A percentile compares a stretch with the other conserved stretches of the same genome.
Conservation (phyloP, 1,140 invertebrate species). For the Triops longicaudatus region DNA sequence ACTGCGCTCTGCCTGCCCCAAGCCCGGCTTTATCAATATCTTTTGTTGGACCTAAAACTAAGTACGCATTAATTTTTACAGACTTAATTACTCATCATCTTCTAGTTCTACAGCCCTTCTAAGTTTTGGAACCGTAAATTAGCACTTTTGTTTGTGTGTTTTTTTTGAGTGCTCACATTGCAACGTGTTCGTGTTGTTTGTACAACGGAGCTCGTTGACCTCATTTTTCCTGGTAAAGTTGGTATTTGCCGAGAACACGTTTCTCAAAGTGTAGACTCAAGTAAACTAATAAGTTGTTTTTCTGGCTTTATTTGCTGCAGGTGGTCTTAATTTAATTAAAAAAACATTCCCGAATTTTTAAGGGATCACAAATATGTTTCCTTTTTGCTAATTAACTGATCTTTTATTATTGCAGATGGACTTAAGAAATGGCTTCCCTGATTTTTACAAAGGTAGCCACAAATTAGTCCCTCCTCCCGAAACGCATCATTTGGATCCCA, state of each 20-base stretch:
- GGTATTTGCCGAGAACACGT: too few relatives aligned
- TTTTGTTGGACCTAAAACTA: background rate
- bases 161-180: too few relatives aligned
- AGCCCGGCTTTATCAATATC: background rate
- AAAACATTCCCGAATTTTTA: background rate
- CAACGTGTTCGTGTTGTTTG: background rate
- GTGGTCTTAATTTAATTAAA: too few relatives aligned
- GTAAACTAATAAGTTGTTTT: too few relatives aligned
- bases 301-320: background rate
- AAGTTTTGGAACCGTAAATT: background rate
- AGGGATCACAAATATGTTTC: background rate
- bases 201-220: background rate
- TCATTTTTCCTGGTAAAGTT: background rate
- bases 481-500: background rate
- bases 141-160: background rate
- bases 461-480: background rate
- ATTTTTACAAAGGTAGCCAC: background rate
- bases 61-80: background rate
- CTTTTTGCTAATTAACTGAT: background rate
- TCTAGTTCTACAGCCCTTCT: background rate
- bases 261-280: too few relatives aligned
- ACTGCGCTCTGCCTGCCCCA: background rate
- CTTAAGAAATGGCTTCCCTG: background rate
- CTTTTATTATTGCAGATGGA: background rate
- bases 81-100: background rate